A percentile compares a stretch with the other conserved stretches of the same genome.
These are phyloP conservation scores for Typhlichthys subterraneus DNA, from an alignment of 2,797 vertebrate species.

Conservation along the genomic window DNA sequence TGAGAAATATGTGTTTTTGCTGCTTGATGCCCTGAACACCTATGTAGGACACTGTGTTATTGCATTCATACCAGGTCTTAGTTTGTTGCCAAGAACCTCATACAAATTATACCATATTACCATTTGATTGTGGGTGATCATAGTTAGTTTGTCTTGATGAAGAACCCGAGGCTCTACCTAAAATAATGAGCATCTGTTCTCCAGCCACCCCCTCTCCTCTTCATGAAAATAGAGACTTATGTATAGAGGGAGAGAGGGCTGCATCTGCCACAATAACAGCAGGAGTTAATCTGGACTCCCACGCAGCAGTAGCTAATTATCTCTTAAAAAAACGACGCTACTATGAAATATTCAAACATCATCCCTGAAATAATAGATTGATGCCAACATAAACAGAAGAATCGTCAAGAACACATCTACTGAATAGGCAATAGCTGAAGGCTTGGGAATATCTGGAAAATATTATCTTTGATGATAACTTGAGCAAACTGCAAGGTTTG, in stretches of 20 bases:
- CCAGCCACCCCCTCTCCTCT: not conserved
- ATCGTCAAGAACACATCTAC: not conserved
- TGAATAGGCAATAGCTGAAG: not conserved
- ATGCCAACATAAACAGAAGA: conserved; percentile 4
- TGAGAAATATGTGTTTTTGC: no score
- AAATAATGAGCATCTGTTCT: conserved; percentile 23
- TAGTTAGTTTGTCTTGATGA: conserved; percentile 7
- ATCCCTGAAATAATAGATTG: conserved; percentile 30
- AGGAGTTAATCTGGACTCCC: conserved; percentile 46
- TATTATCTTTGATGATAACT: no score
- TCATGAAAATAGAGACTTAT: conserved; percentile 18
- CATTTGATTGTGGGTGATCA: conserved; percentile 24
- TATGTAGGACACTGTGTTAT: no score
- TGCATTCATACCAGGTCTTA: not conserved
- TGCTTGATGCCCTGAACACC: no score
- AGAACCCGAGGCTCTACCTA: conserved; percentile 11
- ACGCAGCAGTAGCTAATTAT: conserved; percentile 56
- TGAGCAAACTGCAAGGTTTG: no score
- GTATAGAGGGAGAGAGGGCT: conserved; percentile 12
- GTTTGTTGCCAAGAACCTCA: conserved; percentile 3
- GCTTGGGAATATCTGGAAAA: no score
- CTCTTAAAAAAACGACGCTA: conserved; percentile 31
- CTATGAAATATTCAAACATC: conserved; percentile 27
- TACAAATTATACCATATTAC: conserved; percentile 19
- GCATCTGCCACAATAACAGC: conserved; percentile 50